Evolutionary conservation across 2,888 invertebrate genomes (phyloP).

Genomic region (Charanyca ferruginea): DNA sequence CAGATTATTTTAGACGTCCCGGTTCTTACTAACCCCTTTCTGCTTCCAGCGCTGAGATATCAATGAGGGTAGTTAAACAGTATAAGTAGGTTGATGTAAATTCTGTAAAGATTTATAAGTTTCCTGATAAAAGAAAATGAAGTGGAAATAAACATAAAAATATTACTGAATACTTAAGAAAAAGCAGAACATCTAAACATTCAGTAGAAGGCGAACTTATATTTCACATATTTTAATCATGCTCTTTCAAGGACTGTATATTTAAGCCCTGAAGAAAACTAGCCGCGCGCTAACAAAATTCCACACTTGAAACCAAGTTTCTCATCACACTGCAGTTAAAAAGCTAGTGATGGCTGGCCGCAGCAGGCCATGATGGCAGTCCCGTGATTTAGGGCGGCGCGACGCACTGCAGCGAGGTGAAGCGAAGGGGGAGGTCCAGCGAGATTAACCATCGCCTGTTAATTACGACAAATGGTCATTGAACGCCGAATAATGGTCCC

Average conservation of each 20-base stretch:
- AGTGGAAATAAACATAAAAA: too few relatives aligned
- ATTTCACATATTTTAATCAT: too few relatives aligned
- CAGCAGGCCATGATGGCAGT: constrained; percentile 69
- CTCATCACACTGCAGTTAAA: constrained; percentile 42
- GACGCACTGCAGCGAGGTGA: constrained; percentile 70
- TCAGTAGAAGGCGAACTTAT: too few relatives aligned
- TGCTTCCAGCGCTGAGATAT: not conserved
- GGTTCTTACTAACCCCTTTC: constrained; percentile 19
- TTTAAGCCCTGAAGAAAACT: too few relatives aligned
- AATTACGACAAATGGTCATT: constrained; percentile 87
- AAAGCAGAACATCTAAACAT: too few relatives aligned
- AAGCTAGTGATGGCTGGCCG: constrained; percentile 53
- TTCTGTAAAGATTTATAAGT: too few relatives aligned
- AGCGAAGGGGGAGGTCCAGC: constrained; percentile 50
- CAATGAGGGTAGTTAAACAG: constrained; percentile 10
- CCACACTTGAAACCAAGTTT: constrained; percentile 5
- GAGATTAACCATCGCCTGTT: constrained; percentile 86
- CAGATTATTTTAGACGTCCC: constrained; percentile 43
- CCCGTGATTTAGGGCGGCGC: constrained; percentile 86
- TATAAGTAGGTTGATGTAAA: not conserved
- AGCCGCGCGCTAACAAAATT: not conserved
- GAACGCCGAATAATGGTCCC: constrained; percentile 76
- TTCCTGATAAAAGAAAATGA: too few relatives aligned
- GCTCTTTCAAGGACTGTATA: too few relatives aligned
- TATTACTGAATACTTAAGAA: too few relatives aligned